Base-by-base conservation (phyloP, 2,888 invertebrate species). In the Tipula unca region DNA sequence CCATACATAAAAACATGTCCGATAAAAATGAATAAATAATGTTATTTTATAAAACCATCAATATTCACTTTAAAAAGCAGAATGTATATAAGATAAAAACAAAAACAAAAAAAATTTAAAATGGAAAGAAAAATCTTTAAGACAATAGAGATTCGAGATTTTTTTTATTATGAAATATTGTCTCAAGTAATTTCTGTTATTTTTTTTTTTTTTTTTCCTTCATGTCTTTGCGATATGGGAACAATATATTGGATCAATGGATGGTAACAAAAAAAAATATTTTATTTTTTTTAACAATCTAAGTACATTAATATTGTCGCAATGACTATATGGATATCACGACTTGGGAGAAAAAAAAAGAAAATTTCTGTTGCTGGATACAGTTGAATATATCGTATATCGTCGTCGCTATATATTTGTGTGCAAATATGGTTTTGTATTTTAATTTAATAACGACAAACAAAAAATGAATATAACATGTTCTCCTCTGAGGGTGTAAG, bases 91-190 rank as follows among this genome's bases (percentile, higher is more conserved):
- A 48, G 48, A 25, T 69, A 54, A 54, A 54, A 39, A 39, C 6
- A 39, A 32, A 32, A 32, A 32, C 2, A 32, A 32, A 32, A 36
- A 48, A 48, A 48, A 48, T 3, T 48, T 48, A 17, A 48, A 48
- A 48, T 17, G 17, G 48, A 48, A 48, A 48, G 20, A 69, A 25
- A 69, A 69, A 69, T 69, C 25, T 69, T 69, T 69, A 69, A 69
- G 69, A 69, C 69, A 69, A 69, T 69, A 69, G 69, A 69, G 69
- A 69, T 69, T 69, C 69, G 25, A 69, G 69, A 69, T 69, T 69
- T 69, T 69, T 69, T 69, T 69, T 69, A 25, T 69, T 69, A 69
- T 69, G 69, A 69, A 69, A 69, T 69, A 69, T 69, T 69, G 69
- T 69, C 69, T 69, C 69, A 69, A 69, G 69, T 69, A 69, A 69